phyloP scores from a whole-genome alignment of 2,113 vertebrate species.

The Genyomyrus donnyi region DNA sequence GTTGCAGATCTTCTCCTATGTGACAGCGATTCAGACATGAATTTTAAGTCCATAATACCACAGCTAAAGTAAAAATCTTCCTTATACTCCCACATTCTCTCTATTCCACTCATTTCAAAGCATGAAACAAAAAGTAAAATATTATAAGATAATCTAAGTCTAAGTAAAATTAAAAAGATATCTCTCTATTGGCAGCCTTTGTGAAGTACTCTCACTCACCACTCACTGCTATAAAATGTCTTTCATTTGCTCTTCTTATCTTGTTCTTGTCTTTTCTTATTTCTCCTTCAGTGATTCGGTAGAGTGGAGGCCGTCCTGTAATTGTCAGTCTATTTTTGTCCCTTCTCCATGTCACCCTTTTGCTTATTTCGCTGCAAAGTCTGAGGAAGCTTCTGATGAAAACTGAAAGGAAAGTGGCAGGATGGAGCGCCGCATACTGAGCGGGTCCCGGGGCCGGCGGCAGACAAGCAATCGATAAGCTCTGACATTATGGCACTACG shows the following conservation, averaged over 20 bases:
- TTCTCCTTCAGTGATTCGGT: not conserved
- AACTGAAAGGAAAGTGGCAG: not conserved
- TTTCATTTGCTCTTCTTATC: slow-evolving; percentile 8
- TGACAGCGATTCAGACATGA: not conserved
- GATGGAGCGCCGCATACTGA: not conserved
- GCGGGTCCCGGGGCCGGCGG: not conserved
- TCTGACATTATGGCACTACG: not conserved
- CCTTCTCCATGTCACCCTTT: not conserved
- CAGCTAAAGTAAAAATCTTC: not conserved
- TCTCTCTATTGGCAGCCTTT: not conserved
- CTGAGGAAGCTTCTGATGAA: not conserved
- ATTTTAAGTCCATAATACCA: not conserved
- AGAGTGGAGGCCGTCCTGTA: not conserved
- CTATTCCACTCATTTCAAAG: not conserved
- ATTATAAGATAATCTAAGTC: not conserved
- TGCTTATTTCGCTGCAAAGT: not conserved
- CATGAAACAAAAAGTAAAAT: not conserved
- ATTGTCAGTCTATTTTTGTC: not conserved
- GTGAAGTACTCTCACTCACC: not conserved
- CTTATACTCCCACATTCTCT: not conserved
- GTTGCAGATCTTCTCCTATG: not conserved
- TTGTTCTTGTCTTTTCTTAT: not conserved
- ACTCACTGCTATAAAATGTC: not conserved
- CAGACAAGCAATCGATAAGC: not conserved
- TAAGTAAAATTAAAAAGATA: not conserved